Evolutionary conservation across 1,140 invertebrate genomes (phyloP).

Genomic region (Melipona quadrifasciata): DNA sequence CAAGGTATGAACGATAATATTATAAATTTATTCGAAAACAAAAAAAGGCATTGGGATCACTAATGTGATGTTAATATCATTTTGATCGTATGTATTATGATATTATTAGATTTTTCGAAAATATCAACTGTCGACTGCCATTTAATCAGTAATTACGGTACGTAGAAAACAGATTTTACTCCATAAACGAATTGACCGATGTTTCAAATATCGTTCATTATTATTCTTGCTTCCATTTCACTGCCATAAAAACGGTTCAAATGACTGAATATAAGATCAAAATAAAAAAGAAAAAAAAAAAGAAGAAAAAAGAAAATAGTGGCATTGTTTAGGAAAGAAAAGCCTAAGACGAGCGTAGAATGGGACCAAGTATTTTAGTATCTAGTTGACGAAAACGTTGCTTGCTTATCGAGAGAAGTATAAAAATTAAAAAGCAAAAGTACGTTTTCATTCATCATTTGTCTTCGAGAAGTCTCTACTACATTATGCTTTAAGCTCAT

Average conservation of each 20-base stretch:
- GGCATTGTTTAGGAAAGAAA: constrained; percentile 29
- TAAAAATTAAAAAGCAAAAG: constrained; percentile 56
- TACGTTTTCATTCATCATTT: constrained; percentile 67
- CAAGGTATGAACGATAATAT: too few species aligned
- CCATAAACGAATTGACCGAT: constrained; percentile 12
- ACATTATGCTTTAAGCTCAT: constrained; percentile 67
- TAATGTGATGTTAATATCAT: not conserved
- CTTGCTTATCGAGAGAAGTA: constrained; percentile 64
- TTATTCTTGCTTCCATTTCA: constrained; percentile 70
- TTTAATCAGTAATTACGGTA: constrained; percentile 42
- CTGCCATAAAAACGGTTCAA: constrained; percentile 64
- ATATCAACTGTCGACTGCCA: constrained; percentile 57
- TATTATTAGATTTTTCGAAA: not conserved
- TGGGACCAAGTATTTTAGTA: constrained; percentile 63
- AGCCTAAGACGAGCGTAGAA: constrained; percentile 64
- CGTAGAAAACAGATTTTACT: constrained; percentile 18
- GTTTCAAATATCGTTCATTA: constrained; percentile 27
- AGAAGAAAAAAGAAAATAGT: not conserved
- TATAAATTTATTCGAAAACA: not conserved
- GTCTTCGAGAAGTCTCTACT: constrained; percentile 54
- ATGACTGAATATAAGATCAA: constrained; percentile 56
- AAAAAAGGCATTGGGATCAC: not conserved
- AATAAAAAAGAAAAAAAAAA: not conserved
- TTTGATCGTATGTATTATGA: not conserved
- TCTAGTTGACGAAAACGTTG: constrained; percentile 65